These are phyloP conservation scores for Chelonoidis abingdonii DNA, from an alignment of 2,113 vertebrate genomes.

Conservation along the genomic window DNA sequence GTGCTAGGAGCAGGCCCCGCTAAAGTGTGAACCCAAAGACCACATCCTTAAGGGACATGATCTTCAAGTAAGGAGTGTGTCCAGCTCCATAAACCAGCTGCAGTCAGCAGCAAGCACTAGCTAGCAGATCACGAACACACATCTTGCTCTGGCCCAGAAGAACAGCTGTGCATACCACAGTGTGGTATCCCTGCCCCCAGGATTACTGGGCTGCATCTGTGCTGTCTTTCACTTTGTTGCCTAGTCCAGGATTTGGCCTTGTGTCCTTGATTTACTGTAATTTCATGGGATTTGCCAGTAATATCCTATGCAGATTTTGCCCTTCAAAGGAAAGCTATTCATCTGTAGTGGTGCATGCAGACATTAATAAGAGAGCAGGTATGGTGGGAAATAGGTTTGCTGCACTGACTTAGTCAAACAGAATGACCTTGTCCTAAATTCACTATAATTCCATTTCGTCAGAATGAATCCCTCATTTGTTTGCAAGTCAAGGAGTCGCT, in stretches of 20 bases:
- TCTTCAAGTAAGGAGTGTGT: neutral
- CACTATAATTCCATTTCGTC: constrained; percentile 34
- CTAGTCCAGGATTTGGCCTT: neutral
- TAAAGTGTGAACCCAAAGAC: neutral
- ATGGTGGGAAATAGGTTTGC: constrained; percentile 21
- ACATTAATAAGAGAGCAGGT: neutral
- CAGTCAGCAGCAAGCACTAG: neutral
- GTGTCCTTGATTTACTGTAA: neutral
- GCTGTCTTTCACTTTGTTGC: neutral
- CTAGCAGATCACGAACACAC: neutral
- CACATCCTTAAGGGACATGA: neutral
- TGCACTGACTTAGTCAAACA: neutral
- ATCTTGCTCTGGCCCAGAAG: neutral
- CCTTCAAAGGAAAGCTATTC: neutral
- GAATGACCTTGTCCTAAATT: constrained; percentile 27
- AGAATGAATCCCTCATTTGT: constrained; percentile 27
- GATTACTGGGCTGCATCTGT: neutral
- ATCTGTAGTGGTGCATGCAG: neutral
- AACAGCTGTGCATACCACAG: neutral
- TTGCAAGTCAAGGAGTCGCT: constrained; percentile 8
- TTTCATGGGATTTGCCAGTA: neutral
- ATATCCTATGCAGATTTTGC: neutral
- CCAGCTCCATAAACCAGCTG: neutral
- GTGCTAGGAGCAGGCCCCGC: neutral
- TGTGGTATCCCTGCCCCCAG: neutral